Evolutionary conservation across 2,888 invertebrate genomes (phyloP).

Genomic region (Hydrotaea diabolus): DNA sequence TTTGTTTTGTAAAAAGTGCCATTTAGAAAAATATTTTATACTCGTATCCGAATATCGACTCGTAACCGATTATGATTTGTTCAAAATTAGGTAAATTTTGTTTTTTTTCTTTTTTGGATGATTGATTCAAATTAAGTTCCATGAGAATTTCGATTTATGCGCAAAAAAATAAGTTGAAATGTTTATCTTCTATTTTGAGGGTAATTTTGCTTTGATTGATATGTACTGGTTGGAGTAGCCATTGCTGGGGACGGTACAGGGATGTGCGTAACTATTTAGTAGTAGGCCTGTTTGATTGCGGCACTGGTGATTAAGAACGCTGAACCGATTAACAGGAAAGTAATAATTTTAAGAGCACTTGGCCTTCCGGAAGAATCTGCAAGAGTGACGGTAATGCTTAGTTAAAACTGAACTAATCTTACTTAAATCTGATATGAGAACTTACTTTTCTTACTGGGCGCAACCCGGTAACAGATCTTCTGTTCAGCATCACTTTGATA

Average conservation of each 20-base stretch:
- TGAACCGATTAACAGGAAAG: slow-evolving; percentile 79
- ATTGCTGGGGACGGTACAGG: background rate
- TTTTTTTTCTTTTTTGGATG: background rate
- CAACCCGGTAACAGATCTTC: slow-evolving; percentile 75
- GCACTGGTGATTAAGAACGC: slow-evolving; percentile 80
- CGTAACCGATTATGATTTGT: background rate
- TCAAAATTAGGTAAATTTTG: slow-evolving; percentile 5
- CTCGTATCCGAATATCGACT: background rate
- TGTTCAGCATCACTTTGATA: slow-evolving; percentile 73
- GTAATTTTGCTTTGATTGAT: slow-evolving; percentile 8
- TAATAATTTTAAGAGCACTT: slow-evolving; percentile 80
- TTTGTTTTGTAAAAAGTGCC: background rate
- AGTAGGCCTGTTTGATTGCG: slow-evolving; percentile 79
- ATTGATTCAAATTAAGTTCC: background rate
- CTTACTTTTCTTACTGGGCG: slow-evolving; percentile 78
- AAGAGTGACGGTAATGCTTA: slow-evolving; percentile 41
- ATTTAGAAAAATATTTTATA: background rate
- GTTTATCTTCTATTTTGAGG: slow-evolving; percentile 4
- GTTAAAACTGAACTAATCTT: background rate
- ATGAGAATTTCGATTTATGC: background rate
- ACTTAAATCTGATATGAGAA: background rate
- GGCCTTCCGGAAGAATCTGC: slow-evolving; percentile 81
- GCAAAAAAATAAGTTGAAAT: slow-evolving; percentile 18
- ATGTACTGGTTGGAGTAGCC: background rate
- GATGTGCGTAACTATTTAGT: slow-evolving; percentile 44